Evolutionary conservation across 2,797 vertebrate genomes (phyloP).

Genomic region (Netta rufina): DNA sequence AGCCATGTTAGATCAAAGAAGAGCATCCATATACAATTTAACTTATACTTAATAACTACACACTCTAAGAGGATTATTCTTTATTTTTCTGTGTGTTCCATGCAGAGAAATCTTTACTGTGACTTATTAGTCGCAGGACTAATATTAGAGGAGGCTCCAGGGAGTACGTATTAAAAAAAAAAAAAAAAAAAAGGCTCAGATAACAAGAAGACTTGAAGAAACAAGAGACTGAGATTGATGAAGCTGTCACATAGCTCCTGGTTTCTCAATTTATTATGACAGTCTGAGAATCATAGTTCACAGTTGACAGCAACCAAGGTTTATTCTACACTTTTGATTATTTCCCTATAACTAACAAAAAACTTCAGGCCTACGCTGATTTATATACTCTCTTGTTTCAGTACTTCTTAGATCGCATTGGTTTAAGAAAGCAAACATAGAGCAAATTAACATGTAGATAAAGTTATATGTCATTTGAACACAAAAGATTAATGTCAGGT

Average conservation of each 20-base stretch:
- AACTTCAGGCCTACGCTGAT: neutral
- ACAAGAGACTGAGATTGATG: constrained; percentile 65
- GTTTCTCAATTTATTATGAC: constrained; percentile 60
- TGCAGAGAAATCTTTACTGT: neutral
- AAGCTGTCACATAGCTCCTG: constrained; percentile 31
- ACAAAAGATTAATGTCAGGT: neutral
- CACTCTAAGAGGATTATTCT: neutral
- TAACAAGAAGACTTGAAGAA: constrained; percentile 48
- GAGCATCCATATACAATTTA: neutral
- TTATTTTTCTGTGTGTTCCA: neutral
- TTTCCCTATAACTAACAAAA: constrained; percentile 52
- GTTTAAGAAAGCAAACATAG: constrained; percentile 27
- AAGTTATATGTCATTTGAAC: constrained; percentile 11
- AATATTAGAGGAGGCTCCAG: neutral
- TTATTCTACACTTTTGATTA: constrained; percentile 46
- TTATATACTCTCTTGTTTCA: constrained; percentile 31
- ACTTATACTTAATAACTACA: neutral
- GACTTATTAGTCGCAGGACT: neutral
- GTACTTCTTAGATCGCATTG: neutral
- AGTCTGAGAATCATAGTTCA: constrained; percentile 59
- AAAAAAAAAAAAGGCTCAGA: neutral
- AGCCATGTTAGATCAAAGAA: neutral
- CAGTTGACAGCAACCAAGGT: constrained; percentile 38
- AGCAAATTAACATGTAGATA: constrained; percentile 39
- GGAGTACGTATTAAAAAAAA: neutral